A percentile compares a stretch with the other conserved stretches of the same genome.
Evolutionary conservation across 2,113 vertebrate species (phyloP).

Genomic region (Saccopteryx leptura): DNA sequence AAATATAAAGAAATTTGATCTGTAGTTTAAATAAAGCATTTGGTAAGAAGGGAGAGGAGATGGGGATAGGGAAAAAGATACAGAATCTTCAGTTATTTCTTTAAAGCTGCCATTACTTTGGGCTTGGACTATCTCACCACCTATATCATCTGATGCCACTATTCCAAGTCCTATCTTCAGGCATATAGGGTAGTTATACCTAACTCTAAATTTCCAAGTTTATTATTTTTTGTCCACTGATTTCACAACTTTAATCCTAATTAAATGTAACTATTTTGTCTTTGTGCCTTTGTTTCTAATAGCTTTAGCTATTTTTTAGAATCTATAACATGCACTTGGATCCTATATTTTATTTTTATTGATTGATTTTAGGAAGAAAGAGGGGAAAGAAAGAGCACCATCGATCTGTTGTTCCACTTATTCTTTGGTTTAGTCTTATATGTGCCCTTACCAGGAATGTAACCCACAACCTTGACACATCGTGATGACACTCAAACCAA

Average conservation of each 20-base stretch:
- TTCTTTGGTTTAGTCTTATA: too few species aligned
- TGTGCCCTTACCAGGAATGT: too few species aligned
- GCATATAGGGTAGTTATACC: neutral
- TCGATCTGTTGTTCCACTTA: too few species aligned
- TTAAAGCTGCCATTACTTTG: neutral
- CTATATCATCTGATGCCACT: neutral
- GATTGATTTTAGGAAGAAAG: too few species aligned
- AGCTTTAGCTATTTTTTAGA: neutral
- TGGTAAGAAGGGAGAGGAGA: neutral
- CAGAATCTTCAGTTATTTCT: conserved; percentile 1
- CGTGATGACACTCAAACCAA: too few species aligned
- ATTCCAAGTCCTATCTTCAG: neutral
- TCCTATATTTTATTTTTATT: too few species aligned
- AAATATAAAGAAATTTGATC: conserved; percentile 29
- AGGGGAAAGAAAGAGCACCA: too few species aligned
- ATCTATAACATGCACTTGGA: too few species aligned
- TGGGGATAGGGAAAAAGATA: neutral
- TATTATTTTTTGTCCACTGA: conserved; percentile 33
- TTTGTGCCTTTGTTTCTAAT: conserved; percentile 42
- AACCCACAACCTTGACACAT: too few species aligned
- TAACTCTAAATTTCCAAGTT: conserved; percentile 1
- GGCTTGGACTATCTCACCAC: neutral
- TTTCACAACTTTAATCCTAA: conserved; percentile 50
- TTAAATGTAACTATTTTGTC: conserved; percentile 25
- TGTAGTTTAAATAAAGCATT: conserved; percentile 24